phyloP scores from a whole-genome alignment of 2,113 vertebrate genomes.

The Cheilinus undulatus region DNA sequence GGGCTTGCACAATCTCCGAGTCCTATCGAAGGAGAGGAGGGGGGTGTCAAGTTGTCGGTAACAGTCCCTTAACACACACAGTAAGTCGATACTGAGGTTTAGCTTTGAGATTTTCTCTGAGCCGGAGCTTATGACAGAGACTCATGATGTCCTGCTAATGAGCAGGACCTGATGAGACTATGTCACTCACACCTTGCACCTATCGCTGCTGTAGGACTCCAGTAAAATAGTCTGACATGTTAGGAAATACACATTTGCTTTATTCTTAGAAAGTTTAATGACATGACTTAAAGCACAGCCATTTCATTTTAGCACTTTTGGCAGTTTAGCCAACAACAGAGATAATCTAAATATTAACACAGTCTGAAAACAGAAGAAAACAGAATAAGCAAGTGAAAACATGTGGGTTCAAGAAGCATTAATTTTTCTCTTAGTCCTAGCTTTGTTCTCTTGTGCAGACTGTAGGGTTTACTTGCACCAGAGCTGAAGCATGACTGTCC shows the following conservation, averaged over 20 bases:
- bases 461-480: no score
- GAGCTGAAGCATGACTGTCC: no score
- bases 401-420: neutral
- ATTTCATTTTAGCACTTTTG: neutral
- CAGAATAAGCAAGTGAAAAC: neutral
- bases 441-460: neutral
- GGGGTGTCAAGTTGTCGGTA: constrained; percentile 38
- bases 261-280: neutral
- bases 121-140: constrained; percentile 40
- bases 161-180: constrained; percentile 31
- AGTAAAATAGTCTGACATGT: constrained; percentile 6
- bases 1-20: constrained; percentile 14
- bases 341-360: neutral
- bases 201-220: neutral
- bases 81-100: constrained; percentile 57
- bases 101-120: constrained; percentile 55
- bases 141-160: constrained; percentile 62
- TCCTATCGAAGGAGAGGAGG: constrained; percentile 14
- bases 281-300: neutral
- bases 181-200: constrained; percentile 14
- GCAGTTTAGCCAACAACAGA: neutral
- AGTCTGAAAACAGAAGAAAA: neutral
- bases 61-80: constrained; percentile 63
- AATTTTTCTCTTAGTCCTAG: neutral
- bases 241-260: constrained; percentile 1